Base-by-base conservation (phyloP, 2,888 invertebrate species). In the Acheta domesticus region DNA sequence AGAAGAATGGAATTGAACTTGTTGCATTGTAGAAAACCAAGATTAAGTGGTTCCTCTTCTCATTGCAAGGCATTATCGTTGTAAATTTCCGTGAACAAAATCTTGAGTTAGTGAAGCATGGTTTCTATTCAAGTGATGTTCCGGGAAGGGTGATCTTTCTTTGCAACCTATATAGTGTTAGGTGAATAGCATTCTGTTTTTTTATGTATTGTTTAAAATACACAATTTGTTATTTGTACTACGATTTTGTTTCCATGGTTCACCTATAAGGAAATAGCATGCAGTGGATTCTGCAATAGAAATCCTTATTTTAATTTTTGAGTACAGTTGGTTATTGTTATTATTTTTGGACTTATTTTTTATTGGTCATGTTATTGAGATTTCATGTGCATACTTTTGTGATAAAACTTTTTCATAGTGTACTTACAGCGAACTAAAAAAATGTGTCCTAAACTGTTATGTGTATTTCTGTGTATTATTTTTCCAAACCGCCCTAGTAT, bases 331-430 rank as follows among this genome's bases (percentile, higher is more conserved):
- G 48, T n/a, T 48, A 73, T 77, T 16, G 73, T 76, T 79, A 74
- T 79, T 79, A 76, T 77, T 79, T 77, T 20, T 78, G 76, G 77
- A 80, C 76, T 77, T 80, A 48, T 48, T 75, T 75, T 78, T 80
- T 62, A 62, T 80, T 79, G 49, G 78, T 74, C 75, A 75, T 79
- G 77, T 77, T 79, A 78, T 62, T 76, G 74, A 74, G 76, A 79
- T 76, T 76, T 62, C 78, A 78, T 81, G 78, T 78, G 80, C 49
- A 75, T 80, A 79, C 74, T 79, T 79, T 77, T 81, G 76, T 81
- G 77, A 79, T 79, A 78, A 79, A 76, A 81, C 79, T 76, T 77
- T 80, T 78, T 79, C 81, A 81, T 81, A 81, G 81, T 81, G 81
- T 79, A 79, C 81, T 81, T 79, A 81, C 74, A 79, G 48, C 75